phyloP scores from a whole-genome alignment of 2,888 invertebrate genomes.

The Mesorhabditis spiculigera region DNA sequence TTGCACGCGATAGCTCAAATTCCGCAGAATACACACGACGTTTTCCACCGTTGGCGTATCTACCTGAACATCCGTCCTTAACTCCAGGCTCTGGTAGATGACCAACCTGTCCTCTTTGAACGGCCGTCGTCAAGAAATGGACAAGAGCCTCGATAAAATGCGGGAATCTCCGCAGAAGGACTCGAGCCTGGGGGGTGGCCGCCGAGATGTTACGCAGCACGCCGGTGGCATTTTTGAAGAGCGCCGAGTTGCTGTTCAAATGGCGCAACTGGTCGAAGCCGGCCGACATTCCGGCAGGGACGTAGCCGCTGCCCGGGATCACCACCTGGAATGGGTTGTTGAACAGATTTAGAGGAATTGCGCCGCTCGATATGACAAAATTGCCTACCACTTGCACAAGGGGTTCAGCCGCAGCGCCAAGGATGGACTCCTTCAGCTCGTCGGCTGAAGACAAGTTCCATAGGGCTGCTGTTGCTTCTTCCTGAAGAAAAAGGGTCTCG shows the following conservation, averaged over 20 bases:
- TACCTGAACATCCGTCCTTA: constrained; percentile 79
- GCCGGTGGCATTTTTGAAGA: constrained; percentile 94
- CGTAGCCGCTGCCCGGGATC: constrained; percentile 20
- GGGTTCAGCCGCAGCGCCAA: constrained; percentile 86
- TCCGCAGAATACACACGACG: constrained; percentile 92
- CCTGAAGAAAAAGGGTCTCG: constrained; percentile 50
- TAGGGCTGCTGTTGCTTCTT: constrained; percentile 83
- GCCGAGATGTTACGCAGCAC: constrained; percentile 92
- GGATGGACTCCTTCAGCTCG: constrained; percentile 85
- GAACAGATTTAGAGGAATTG: no score
- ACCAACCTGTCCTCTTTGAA: constrained; percentile 31
- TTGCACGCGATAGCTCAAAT: constrained; percentile 86
- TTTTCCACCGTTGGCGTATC: constrained; percentile 99
- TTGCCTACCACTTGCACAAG: constrained; percentile 80
- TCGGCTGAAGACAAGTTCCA: constrained; percentile 99
- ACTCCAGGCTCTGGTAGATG: constrained; percentile 59
- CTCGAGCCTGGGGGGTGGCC: constrained; percentile 90
- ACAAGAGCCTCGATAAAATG: constrained; percentile 88
- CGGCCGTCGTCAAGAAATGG: constrained; percentile 84
- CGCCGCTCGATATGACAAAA: no score
- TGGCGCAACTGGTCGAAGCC: constrained; percentile 61
- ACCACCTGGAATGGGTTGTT: constrained; percentile 69
- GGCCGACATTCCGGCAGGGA: background rate
- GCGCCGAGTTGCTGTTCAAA: constrained; percentile 64
- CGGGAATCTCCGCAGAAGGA: constrained; percentile 83